Evolutionary conservation across 2,888 invertebrate genomes (phyloP), one percentile per base, ranked within the genome.

Genomic region (Xanthia togata): DNA sequence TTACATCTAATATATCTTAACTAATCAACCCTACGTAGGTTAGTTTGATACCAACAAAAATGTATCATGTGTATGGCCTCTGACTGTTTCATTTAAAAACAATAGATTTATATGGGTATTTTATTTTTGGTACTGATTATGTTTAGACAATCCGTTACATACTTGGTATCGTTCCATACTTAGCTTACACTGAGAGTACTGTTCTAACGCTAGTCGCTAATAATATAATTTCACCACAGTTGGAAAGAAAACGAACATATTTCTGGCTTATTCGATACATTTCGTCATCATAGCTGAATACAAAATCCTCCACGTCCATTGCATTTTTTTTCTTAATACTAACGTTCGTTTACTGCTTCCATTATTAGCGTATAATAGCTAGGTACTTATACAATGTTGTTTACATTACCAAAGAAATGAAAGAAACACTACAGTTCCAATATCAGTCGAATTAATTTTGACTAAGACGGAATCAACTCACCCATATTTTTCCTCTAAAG

Each of bases 1-100:
- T 95, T 94, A 95, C 88, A 89, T 88, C 95, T 96, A 96, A 93
- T 89, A 91, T 93, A 92, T 89, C 93, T 93, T 95, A 95, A 92
- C 91, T 93, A 93, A 87, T 93, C 90, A 92, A 92, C 90, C 89
- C 93, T 94, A 95, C 92, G 84, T 90, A 89, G 90, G 89, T 90
- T 90, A 88, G 87, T 88, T 91, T 88, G 92, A 93, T 91, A 92
- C 92, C 88, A 90, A 90, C 90, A 88, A 89, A 89, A 89, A 90
- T 92, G 92, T 90, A 92, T 89, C 89, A 89, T 89, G 87, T 92
- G 89, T 95, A 95, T 96, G 95, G 95, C 95, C 93, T 93, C 93
- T 92, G 89, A 91, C 81, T 88, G 89, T 78, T 85, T 77, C 47
- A 75, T 86, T 84, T 79, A 71, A 76, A 84, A 87, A 88, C 67